These are phyloP conservation scores for Allygus modestus DNA, from an alignment of 2,888 invertebrate species.

Conservation along the genomic window DNA sequence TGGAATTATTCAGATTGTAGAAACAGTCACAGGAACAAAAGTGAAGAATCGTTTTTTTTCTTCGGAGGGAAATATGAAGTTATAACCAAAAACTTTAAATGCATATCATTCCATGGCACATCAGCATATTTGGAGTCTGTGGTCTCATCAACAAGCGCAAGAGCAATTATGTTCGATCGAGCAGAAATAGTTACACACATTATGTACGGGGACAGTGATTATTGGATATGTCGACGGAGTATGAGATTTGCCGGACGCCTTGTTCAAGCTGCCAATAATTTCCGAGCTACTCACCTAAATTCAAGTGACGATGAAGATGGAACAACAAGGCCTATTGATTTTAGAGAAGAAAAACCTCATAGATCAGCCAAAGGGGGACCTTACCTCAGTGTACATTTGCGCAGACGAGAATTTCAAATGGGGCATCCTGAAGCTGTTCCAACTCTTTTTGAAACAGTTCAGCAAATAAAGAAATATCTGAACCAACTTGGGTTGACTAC, in stretches of 20 bases:
- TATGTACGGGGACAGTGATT: constrained; percentile 87
- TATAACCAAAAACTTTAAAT: constrained; percentile 81
- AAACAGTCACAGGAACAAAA: neutral
- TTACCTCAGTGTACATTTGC: constrained; percentile 91
- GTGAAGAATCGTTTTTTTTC: constrained; percentile 14
- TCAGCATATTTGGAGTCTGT: constrained; percentile 77
- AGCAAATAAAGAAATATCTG: constrained; percentile 83
- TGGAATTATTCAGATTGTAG: constrained; percentile 81
- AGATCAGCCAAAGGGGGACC: constrained; percentile 80
- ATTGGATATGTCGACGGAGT: constrained; percentile 93
- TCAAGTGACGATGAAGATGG: constrained; percentile 77
- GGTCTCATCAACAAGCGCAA: constrained; percentile 29
- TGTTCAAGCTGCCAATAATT: constrained; percentile 82
- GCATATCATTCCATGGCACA: constrained; percentile 90
- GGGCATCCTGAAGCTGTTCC: constrained; percentile 87
- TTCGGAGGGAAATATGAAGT: constrained; percentile 83
- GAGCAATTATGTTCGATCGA: constrained; percentile 83
- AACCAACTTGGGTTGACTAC: constrained; percentile 77
- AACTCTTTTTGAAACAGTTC: constrained; percentile 84
- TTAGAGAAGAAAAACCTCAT: constrained; percentile 79
- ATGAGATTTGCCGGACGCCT: constrained; percentile 91
- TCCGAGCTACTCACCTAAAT: constrained; percentile 80
- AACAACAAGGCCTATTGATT: constrained; percentile 79
- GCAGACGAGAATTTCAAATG: constrained; percentile 91
- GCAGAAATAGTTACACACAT: constrained; percentile 94